Base-by-base conservation (phyloP, 2,113 vertebrate species). In the Tenebrosternarchus preto region DNA sequence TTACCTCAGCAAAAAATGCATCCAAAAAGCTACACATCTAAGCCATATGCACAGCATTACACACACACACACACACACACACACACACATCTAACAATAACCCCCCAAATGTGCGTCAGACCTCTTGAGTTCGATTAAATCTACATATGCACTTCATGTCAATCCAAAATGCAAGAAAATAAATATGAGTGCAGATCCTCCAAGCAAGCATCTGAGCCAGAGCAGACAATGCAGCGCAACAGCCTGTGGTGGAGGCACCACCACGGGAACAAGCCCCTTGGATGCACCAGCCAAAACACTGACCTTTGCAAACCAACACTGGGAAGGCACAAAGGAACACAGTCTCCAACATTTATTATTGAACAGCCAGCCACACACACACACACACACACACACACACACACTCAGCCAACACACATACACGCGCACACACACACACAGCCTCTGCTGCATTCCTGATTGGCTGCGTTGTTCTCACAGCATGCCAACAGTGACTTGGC, bases 361-460 rank as follows among this genome's bases (percentile, higher is more conserved):
- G 22, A 72, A 22, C 59, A 77, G 24, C 46, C 81, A 59, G 61
- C 43, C 61, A 72, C 53, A 73, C 60, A 77, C 71, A 75, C 69
- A 70, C 56, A 80, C 82, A 81, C 68, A 64, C 66, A 59, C 70
- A 83, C 83, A 78, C 80, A 83, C 72, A 82, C 81, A 72, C 78
- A 68, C 27, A 64, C 39, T 66, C 56, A 69, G 69, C 31, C 11
- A 74, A 73, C 22, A 76, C 27, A 36, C 70, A 4, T 68, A 31
- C 77, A 56, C 39, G 66, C 22, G 63, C 43, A 36, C 76, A 36
- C 50, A 72, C 80, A 82, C 63, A 66, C 69, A 73, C 68, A 72
- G 67, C 61, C 72, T 73, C 24, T 33, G n/a, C 85, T 78, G 85
- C 80, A 90, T 81, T 81, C 86, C 77, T 87, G 84, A 90, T 88